Evolutionary conservation across 64 coral and sea anemone species (phyloP).

Genomic region (Cladopsammia gracilis): DNA sequence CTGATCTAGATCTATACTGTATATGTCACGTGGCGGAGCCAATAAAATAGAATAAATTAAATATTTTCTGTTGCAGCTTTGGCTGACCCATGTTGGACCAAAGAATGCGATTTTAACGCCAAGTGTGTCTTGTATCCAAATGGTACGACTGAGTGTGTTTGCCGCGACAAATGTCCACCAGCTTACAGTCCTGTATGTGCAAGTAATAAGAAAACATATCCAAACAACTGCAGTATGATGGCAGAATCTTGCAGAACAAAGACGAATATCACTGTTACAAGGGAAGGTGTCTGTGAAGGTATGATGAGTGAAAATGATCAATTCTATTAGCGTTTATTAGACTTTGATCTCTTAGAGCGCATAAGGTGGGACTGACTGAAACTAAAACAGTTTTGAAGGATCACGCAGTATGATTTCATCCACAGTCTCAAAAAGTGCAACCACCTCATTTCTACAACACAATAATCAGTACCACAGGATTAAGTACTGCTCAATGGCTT

Average conservation of each 20-base stretch:
- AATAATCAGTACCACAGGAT: no score
- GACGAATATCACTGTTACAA: constrained; percentile 46
- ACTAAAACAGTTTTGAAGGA: no score
- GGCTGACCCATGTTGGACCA: constrained; percentile 73
- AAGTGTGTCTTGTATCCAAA: constrained; percentile 54
- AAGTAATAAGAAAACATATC: constrained; percentile 71
- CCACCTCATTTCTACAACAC: no score
- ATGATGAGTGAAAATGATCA: neutral
- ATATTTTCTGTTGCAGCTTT: constrained; percentile 52
- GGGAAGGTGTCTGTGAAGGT: constrained; percentile 74
- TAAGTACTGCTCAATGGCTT: no score
- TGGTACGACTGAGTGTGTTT: constrained; percentile 69
- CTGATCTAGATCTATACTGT: no score
- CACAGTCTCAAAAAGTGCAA: no score
- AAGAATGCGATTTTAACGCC: constrained; percentile 55
- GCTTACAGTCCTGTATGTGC: constrained; percentile 80
- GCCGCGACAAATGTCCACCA: constrained; percentile 53
- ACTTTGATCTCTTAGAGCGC: no score
- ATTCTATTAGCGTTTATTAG: no score
- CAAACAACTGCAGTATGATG: constrained; percentile 80
- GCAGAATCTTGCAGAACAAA: constrained; percentile 64
- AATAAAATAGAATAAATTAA: neutral
- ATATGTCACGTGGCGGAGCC: no score
- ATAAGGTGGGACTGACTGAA: no score
- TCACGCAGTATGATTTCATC: no score